phyloP scores from a whole-genome alignment of 2,888 invertebrate genomes.

The Microctonus hyperodae region DNA sequence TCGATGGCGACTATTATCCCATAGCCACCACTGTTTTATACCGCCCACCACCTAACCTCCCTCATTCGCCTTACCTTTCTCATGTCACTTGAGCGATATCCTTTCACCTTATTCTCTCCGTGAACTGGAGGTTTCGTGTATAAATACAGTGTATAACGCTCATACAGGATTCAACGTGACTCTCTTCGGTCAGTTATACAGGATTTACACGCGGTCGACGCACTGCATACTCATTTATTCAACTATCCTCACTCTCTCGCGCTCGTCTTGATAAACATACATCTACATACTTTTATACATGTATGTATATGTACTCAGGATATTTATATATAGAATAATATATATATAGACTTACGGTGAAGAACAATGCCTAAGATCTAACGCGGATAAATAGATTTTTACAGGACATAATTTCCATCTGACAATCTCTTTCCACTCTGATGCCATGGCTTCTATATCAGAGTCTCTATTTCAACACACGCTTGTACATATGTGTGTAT shows the following conservation, averaged over 20 bases:
- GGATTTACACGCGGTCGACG: conserved; percentile 26
- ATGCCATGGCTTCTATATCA: conserved; percentile 1
- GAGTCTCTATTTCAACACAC: conserved; percentile 13
- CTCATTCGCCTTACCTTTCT: not conserved
- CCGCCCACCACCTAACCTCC: conserved; percentile 1
- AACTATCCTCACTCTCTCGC: not conserved
- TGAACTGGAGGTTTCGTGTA: not conserved
- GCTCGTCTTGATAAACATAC: conserved; percentile 1
- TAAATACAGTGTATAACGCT: not conserved
- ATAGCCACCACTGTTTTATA: conserved; percentile 20
- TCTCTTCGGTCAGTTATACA: conserved; percentile 7
- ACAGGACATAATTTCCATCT: conserved; percentile 53
- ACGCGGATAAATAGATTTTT: conserved; percentile 61
- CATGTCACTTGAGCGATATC: conserved; percentile 19
- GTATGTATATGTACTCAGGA: not conserved
- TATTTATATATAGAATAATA: not conserved
- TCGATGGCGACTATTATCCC: conserved; percentile 20
- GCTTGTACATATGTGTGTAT: too few relatives aligned
- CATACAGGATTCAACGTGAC: conserved; percentile 18
- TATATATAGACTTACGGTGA: conserved; percentile 21
- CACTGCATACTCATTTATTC: conserved; percentile 17
- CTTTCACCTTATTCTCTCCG: conserved; percentile 17
- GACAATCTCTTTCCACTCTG: conserved; percentile 32
- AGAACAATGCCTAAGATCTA: conserved; percentile 61
- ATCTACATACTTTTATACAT: too few relatives aligned